Percentiles rank a stretch among this genome's conserved stretches.
Conservation (phyloP, 1,140 invertebrate species). For the Drosophila navojoa region DNA sequence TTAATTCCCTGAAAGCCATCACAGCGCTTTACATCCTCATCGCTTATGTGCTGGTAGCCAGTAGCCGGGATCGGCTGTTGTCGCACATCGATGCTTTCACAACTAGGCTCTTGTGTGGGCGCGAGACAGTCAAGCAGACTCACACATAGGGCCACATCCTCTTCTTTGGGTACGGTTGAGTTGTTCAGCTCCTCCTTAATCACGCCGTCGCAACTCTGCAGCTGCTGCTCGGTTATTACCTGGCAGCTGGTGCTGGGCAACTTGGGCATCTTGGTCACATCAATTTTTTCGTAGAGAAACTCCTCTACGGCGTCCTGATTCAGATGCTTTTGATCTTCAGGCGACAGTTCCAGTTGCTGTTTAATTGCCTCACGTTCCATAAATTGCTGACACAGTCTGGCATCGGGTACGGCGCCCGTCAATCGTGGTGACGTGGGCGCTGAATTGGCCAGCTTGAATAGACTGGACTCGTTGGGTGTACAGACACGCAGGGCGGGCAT, state of each 20-base stretch:
- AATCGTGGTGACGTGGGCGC: conserved; percentile 58
- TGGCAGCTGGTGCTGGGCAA: conserved; percentile 65
- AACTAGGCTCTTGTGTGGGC: conserved; percentile 66
- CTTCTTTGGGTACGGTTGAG: conserved; percentile 44
- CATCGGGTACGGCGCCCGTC: conserved; percentile 18
- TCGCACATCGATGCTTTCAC: conserved; percentile 66
- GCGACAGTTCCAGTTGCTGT: conserved; percentile 29
- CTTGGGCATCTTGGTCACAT: conserved; percentile 57
- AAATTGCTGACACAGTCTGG: conserved; percentile 54
- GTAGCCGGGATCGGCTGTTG: conserved; percentile 62
- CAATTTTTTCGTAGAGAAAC: conserved; percentile 67
- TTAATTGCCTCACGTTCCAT: conserved; percentile 25
- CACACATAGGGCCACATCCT: conserved; percentile 60
- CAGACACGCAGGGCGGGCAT: conserved; percentile 62
- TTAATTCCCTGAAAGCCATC: conserved; percentile 39
- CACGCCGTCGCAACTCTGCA: conserved; percentile 57
- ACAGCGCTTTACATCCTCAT: conserved; percentile 60
- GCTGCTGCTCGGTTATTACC: conserved; percentile 51
- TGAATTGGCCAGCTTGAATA: conserved; percentile 70
- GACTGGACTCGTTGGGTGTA: conserved; percentile 70
- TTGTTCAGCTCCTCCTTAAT: conserved; percentile 3
- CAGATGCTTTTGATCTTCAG: conserved; percentile 50
- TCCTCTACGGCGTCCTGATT: conserved; percentile 64
- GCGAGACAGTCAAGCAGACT: conserved; percentile 63
- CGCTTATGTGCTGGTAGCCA: conserved; percentile 65